These are phyloP conservation scores for Bunonema sp. DNA, from an alignment of 2,888 invertebrate species.

Conservation along the genomic window DNA sequence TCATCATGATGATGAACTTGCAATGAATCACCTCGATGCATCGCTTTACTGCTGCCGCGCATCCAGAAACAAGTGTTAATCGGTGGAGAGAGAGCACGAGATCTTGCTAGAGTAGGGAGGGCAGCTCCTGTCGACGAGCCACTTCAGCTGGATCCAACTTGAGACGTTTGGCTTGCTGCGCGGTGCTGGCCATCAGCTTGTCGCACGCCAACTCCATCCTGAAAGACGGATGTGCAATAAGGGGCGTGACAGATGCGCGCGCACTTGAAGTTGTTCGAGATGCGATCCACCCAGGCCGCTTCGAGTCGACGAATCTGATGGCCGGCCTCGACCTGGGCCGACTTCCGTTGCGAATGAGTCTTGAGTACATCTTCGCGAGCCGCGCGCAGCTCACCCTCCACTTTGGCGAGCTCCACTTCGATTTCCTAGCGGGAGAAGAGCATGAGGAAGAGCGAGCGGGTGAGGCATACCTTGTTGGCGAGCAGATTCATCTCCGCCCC, in stretches of 20 bases:
- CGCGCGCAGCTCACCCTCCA: conserved; percentile 9
- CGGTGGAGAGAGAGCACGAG: too few relatives aligned
- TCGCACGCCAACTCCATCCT: conserved; percentile 26
- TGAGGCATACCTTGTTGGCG: conserved; percentile 18
- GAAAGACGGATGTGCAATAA: conserved; percentile 2
- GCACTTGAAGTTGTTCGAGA: conserved; percentile 6
- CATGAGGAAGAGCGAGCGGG: too few relatives aligned
- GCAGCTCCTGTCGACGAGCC: too few relatives aligned
- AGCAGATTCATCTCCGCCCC: conserved; percentile 21
- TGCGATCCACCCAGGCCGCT: conserved; percentile 5
- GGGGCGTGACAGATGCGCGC: not conserved
- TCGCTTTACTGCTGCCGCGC: too few relatives aligned
- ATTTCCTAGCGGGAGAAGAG: too few relatives aligned
- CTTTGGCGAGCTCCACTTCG: conserved; percentile 11
- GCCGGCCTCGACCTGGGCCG: conserved; percentile 27
- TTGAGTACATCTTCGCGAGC: conserved; percentile 16
- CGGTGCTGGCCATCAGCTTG: conserved; percentile 12
- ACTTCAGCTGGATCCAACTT: too few relatives aligned
- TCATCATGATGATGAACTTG: too few relatives aligned
- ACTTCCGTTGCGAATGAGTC: too few relatives aligned
- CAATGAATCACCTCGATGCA: too few relatives aligned
- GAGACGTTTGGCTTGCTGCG: conserved; percentile 8
- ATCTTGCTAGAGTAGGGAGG: too few relatives aligned
- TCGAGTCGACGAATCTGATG: conserved; percentile 22
- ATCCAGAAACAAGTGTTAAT: too few relatives aligned